phyloP scores from a whole-genome alignment of 2,113 vertebrate species.

The Lagopus muta region DNA sequence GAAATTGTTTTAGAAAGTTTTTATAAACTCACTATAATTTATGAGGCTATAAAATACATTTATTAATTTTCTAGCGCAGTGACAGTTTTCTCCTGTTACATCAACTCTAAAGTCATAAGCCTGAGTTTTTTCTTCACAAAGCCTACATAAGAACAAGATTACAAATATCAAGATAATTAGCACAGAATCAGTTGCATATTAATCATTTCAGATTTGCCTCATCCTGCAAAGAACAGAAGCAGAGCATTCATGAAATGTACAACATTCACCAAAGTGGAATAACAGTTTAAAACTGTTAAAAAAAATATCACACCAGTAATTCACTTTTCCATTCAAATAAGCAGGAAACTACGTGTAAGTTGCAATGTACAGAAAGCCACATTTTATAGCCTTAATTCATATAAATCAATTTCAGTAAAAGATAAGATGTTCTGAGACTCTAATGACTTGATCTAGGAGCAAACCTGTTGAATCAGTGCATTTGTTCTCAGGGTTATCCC shows the following conservation, averaged over 20 bases:
- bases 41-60: neutral
- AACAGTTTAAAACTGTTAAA: neutral
- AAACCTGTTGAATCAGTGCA: conserved; percentile 33
- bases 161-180: conserved; percentile 1
- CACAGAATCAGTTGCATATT: neutral
- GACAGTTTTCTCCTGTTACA: neutral
- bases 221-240: neutral
- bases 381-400: neutral
- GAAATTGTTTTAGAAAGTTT: neutral
- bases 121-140: neutral
- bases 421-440: neutral
- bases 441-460: neutral
- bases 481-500: conserved; percentile 28
- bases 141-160: neutral
- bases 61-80: neutral
- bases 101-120: neutral
- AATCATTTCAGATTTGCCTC: conserved; percentile 2
- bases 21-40: no score
- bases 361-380: neutral
- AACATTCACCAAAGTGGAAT: neutral
- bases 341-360: neutral
- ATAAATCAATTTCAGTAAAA: neutral
- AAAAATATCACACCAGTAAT: neutral
- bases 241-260: neutral
- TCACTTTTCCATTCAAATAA: neutral